phyloP scores from a whole-genome alignment of 1,140 invertebrate genomes.

The Batillaria attramentaria region DNA sequence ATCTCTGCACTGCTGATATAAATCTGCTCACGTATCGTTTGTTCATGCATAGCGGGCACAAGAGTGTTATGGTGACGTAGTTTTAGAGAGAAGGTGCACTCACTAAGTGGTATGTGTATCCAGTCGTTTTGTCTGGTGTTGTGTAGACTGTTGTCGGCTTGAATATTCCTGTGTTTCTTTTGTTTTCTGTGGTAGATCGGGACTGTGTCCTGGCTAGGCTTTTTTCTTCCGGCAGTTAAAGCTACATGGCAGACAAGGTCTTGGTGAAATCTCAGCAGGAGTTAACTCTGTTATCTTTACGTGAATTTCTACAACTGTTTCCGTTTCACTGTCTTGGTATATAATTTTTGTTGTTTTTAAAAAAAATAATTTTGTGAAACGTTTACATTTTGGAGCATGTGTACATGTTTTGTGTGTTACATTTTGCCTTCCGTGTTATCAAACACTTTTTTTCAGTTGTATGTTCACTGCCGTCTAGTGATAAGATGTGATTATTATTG shows the following conservation, averaged over 20 bases:
- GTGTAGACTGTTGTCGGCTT: background rate
- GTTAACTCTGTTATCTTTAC: too few species aligned
- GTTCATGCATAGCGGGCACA: conserved; percentile 23
- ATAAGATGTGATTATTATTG: too few species aligned
- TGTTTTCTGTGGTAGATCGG: background rate
- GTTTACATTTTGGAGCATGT: conserved; percentile 1
- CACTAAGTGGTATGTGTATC: background rate
- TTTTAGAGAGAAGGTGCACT: conserved; percentile 4
- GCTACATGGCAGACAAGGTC: too few species aligned
- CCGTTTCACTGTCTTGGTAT: too few species aligned
- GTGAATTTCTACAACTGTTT: too few species aligned
- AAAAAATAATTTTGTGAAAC: background rate
- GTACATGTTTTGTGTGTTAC: background rate
- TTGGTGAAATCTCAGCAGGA: too few species aligned
- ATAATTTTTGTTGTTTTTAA: conserved; percentile 3
- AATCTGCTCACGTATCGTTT: conserved; percentile 5
- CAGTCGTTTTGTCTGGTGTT: background rate
- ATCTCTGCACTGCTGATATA: conserved; percentile 9
- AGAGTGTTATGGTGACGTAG: conserved; percentile 9
- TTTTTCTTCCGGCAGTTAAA: too few species aligned
- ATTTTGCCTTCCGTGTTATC: too few species aligned
- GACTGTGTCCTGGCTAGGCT: too few species aligned
- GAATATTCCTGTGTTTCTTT: background rate
- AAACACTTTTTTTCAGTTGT: too few species aligned
- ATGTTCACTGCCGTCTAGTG: too few species aligned